phyloP scores from a whole-genome alignment of 2,888 invertebrate species.

The Argyresthia goedartella region DNA sequence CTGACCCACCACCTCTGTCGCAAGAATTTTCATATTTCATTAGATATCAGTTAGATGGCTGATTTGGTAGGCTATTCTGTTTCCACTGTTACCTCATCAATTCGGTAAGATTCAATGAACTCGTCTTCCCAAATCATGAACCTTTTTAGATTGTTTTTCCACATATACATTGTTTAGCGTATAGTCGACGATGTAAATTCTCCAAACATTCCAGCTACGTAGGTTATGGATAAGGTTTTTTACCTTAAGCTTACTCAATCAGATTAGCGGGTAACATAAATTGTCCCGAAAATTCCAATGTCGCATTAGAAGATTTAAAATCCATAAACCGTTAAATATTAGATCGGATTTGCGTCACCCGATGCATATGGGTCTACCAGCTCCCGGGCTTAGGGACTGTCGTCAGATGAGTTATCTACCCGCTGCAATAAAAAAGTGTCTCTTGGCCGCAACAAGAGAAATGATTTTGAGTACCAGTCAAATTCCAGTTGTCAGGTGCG shows the following conservation, averaged over 20 bases:
- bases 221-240: background rate
- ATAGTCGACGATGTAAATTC: too few species aligned
- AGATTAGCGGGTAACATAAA: constrained; percentile 38
- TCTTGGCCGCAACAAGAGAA: background rate
- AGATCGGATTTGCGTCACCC: constrained; percentile 62
- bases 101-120: background rate
- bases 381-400: constrained; percentile 7
- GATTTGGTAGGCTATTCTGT: too few species aligned
- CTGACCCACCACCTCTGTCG: background rate
- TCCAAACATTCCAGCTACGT: too few species aligned
- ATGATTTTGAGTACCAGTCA: too few species aligned
- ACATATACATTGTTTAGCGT: too few species aligned
- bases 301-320: constrained; percentile 26
- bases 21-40: background rate
- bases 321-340: constrained; percentile 55
- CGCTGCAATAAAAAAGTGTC: constrained; percentile 7
- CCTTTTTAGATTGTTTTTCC: too few species aligned
- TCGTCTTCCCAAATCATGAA: background rate
- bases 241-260: constrained; percentile 24
- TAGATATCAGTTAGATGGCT: background rate
- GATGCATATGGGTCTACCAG: constrained; percentile 19
- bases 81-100: background rate
- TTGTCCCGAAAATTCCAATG: constrained; percentile 37
- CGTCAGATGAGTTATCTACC: too few species aligned
- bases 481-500: too few species aligned